Conservation (phyloP, 2,797 vertebrate species). For the Coendou prehensilis region DNA sequence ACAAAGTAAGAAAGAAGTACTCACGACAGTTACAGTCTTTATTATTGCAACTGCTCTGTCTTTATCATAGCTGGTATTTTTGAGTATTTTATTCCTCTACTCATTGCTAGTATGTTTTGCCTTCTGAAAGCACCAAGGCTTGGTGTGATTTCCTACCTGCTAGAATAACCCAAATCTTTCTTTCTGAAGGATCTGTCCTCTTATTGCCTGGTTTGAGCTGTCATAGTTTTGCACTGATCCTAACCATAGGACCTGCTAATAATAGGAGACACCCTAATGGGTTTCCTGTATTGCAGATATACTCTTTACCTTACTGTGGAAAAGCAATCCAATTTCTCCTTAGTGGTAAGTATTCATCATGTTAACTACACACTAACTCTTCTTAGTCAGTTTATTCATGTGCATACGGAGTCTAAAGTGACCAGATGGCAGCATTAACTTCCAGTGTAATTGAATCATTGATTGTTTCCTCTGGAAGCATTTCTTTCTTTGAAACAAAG, state of each 20-base stretch:
- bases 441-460: background rate
- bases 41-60: background rate
- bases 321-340: background rate
- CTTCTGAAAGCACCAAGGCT: background rate
- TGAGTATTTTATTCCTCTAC: background rate
- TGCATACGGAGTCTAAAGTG: background rate
- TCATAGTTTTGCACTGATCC: background rate
- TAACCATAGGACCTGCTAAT: background rate
- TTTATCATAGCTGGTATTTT: background rate
- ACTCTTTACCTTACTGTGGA: background rate
- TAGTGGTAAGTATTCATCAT: background rate
- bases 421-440: background rate
- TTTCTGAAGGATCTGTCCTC: background rate
- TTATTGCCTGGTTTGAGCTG: background rate
- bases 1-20: background rate
- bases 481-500: background rate
- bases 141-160: no score
- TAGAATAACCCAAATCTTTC: background rate
- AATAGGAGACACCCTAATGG: background rate
- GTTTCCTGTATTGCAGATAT: background rate
- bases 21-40: background rate
- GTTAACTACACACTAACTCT: background rate
- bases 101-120: background rate
- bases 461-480: background rate
- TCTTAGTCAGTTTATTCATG: background rate